Evolutionary conservation across 2,797 vertebrate species (phyloP), one percentile per base, ranked within the genome.

Genomic region (Helarctos malayanus): DNA sequence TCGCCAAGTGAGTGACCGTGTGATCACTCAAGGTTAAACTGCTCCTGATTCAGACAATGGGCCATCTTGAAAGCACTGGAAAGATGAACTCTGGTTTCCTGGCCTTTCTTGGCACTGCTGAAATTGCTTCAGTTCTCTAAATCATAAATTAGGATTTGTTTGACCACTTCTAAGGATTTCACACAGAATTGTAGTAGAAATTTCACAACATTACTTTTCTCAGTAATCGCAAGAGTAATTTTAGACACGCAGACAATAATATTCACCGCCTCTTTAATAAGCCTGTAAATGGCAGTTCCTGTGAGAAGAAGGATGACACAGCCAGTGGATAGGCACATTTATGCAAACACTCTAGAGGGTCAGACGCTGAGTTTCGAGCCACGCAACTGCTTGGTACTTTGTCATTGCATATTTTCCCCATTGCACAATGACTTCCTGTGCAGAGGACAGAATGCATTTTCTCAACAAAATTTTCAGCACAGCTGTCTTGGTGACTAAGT

Each of bases 371-470:
- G 75, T 94, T 90, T 41, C 71, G 95, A 97, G 71, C 96, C 89
- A 89, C 52, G 90, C 90, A 35, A 93, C 65, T 86, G 29, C 80
- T 96, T 38, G 90, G 90, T 94, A 92, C 92, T 85, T 97, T 84
- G 83, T 97, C 91, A 56, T 0, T 25, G 0, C 25, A 41, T 94
- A 69, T 97, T 97, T 98, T 90, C 89, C 94, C 88, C 83, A 94
- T 97, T 96, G 97, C 80, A 45, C 93, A 65, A 97, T 89, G 95
- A 96, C 97, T 97, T 98, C 97, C 97, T 90, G 93, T 82, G 41
- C 52, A 82, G 96, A 98, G 98, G 98, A 98, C 97, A 97, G 84
- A 97, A 96, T 12, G 23, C 0, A 0, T 97, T 83, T 97, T 95
- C 96, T 96, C 97, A 97, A 93, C 32, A 63, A n/a, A 95, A 82